Percentiles rank a stretch among this genome's conserved stretches.
These are phyloP conservation scores for Apotomis capreana DNA, from an alignment of 2,888 invertebrate genomes.

Conservation along the genomic window DNA sequence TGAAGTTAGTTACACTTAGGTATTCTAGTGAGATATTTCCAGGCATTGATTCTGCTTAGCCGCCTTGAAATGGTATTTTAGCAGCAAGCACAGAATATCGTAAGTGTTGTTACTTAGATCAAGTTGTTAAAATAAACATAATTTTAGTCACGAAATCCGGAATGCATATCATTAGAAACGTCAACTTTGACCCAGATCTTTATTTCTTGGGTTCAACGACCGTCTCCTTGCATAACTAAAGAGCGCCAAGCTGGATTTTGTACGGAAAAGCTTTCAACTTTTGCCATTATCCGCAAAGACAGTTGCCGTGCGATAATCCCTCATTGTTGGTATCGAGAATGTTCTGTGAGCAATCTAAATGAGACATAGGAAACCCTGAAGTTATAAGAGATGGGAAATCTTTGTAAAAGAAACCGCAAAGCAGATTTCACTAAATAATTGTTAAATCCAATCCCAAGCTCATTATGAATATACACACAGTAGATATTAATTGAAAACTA, in stretches of 20 bases:
- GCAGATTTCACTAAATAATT: too few relatives aligned
- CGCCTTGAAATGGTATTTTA: background rate
- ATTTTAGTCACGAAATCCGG: too few relatives aligned
- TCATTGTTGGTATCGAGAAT: slow-evolving; percentile 10
- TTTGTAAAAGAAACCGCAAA: too few relatives aligned
- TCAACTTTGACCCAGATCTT: background rate
- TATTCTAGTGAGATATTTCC: background rate
- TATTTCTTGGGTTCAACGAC: background rate
- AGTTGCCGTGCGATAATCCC: slow-evolving; percentile 23
- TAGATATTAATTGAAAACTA: too few relatives aligned
- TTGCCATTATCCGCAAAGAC: slow-evolving; percentile 19
- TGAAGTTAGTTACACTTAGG: background rate
- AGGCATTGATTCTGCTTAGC: background rate
- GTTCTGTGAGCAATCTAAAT: slow-evolving; percentile 10
- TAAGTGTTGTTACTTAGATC: too few relatives aligned
- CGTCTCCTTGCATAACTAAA: slow-evolving; percentile 2
- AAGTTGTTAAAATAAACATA: too few relatives aligned
- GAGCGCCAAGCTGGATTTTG: slow-evolving; percentile 5
- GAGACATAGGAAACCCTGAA: too few relatives aligned
- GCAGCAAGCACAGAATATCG: too few relatives aligned
- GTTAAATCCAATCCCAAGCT: too few relatives aligned
- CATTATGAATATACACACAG: too few relatives aligned
- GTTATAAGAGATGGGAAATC: too few relatives aligned
- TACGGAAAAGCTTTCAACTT: slow-evolving; percentile 21
- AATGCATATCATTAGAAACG: too few relatives aligned